phyloP scores from a whole-genome alignment of 2,888 invertebrate species.

The Phyllotreta cruciferae region DNA sequence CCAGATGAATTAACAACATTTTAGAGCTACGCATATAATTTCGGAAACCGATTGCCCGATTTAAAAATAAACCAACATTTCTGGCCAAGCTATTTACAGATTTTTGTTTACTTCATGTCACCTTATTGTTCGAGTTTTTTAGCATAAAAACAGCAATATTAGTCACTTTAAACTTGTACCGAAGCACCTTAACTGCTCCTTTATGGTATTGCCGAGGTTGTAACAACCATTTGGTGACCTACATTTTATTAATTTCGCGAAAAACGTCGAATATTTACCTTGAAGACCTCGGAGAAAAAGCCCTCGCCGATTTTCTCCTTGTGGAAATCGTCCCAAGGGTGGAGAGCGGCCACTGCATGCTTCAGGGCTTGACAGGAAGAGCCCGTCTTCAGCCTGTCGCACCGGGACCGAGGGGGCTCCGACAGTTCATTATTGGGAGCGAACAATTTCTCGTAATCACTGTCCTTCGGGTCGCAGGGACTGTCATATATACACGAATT shows the following conservation, averaged over 20 bases:
- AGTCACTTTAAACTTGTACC: constrained; percentile 21
- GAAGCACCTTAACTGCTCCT: constrained; percentile 28
- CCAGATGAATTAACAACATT: constrained; percentile 5
- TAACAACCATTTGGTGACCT: constrained; percentile 40
- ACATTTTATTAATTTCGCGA: constrained; percentile 34
- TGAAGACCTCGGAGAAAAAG: constrained; percentile 97
- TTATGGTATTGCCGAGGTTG: constrained; percentile 44
- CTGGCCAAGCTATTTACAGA: constrained; percentile 43
- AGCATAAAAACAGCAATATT: constrained; percentile 26
- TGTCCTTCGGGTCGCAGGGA: constrained; percentile 58
- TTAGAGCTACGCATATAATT: constrained; percentile 20
- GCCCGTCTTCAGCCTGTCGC: constrained; percentile 69
- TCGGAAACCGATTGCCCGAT: constrained; percentile 24
- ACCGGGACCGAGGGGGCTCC: constrained; percentile 56
- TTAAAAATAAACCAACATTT: constrained; percentile 40
- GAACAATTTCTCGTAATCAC: constrained; percentile 56
- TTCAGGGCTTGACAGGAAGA: constrained; percentile 88
- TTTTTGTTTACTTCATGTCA: constrained; percentile 39
- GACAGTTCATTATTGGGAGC: constrained; percentile 59
- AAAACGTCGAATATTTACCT: constrained; percentile 70
- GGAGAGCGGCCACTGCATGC: constrained; percentile 90
- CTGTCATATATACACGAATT: constrained; percentile 58
- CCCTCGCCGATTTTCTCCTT: constrained; percentile 93
- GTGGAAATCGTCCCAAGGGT: constrained; percentile 92
- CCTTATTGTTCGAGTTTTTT: constrained; percentile 33